phyloP scores from a whole-genome alignment of 2,113 vertebrate genomes.

The Bos indicus region DNA sequence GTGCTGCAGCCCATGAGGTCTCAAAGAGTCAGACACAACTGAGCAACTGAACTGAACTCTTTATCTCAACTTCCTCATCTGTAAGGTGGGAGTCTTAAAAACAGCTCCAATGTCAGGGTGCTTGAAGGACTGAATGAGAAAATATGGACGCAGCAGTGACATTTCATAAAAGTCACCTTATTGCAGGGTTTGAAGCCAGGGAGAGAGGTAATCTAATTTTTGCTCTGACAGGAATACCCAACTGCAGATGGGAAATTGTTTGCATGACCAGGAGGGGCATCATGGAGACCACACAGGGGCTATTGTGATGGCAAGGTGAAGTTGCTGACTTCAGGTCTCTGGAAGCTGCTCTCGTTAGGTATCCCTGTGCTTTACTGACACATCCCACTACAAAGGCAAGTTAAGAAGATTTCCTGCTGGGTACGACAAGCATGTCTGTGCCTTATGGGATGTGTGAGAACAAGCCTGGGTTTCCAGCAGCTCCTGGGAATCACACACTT shows the following conservation, averaged over 20 bases:
- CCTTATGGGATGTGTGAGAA: not conserved
- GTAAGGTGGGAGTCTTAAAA: not conserved
- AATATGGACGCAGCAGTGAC: not conserved
- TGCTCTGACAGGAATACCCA: not conserved
- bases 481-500: not conserved
- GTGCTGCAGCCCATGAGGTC: not conserved
- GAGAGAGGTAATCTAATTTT: not conserved
- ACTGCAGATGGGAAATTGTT: not conserved
- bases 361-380: not conserved
- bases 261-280: accelerated
- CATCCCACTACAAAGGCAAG: not conserved
- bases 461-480: not conserved
- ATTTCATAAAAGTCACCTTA: not conserved
- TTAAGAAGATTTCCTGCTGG: not conserved
- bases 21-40: not conserved
- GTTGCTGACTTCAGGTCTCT: not conserved
- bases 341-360: not conserved
- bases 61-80: not conserved
- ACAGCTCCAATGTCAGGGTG: not conserved
- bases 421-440: not conserved
- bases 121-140: not conserved
- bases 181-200: not conserved
- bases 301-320: not conserved
- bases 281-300: no score
- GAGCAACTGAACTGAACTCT: not conserved